Evolutionary conservation across 2,888 invertebrate genomes (phyloP), one percentile per base, ranked within the genome.

Genomic region (Drosophila borealis): DNA sequence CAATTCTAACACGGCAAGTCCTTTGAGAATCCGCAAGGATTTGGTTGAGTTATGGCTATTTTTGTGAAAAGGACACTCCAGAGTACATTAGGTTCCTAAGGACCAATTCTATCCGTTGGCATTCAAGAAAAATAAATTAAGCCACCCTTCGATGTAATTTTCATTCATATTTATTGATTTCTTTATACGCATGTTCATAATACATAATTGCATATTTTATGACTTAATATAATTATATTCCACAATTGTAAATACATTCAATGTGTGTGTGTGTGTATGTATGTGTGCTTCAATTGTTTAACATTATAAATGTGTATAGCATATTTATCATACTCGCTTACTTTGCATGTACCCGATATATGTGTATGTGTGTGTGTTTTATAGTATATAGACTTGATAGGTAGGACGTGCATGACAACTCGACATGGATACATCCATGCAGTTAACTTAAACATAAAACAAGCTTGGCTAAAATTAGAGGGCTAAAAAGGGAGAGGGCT

Each of bases 111-210:
- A 8, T 8, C 0, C 8, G 6, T 1, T 25, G 5, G 25, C 5
- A 5, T 25, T 34, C 34, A n/a, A 33, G 9, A 42, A 2, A 11
- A 10, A 36, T 6, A 2, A 45, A 1, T 0, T 25, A 25, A 29
- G 8, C 29, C 8, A 8, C 29, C 29, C 10, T 5, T 51, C 4
- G 49, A n/a, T 13, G 13, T 36, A 39, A 39, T 75, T 80, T 84
- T 89, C 82, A 81, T 89, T 89, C 80, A 87, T 84, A 84, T 84
- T 84, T 84, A 84, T 84, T 84, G 66, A 84, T 84, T 81, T 79
- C 66, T 81, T 88, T 78, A 84, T 83, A 83, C 87, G 81, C 87
- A 81, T 87, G 77, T 88, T 89, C 83, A 81, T 88, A 87, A 84
- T 84, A 89, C 85, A 89, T 84, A 89, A 73, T 81, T 85, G 86